Base-by-base conservation (phyloP, 2,888 invertebrate species). In the Tenthredo amoena region DNA sequence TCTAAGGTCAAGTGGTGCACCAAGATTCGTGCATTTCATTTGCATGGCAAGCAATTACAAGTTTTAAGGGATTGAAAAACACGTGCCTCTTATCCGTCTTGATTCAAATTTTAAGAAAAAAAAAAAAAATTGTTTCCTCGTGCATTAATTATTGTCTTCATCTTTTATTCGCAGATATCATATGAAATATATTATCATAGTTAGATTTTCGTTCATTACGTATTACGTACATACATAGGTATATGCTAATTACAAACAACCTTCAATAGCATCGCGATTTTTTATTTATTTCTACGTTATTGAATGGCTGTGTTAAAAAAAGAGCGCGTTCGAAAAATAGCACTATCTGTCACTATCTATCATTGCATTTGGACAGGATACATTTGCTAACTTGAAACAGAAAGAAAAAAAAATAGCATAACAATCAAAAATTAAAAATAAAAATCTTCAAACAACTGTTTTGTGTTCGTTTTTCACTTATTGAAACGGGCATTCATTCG, bases 1-100 rank as follows among this genome's bases (percentile, higher is more conserved):
- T 81, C 62, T 58, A 58, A 62, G 81, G 81, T 81, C 62, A 81
- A 81, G 10, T 37, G n/a, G 58, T 81, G 58, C 62, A 81, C 26
- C 12, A 21, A 62, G 21, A 62, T 37, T 62, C 37, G 37, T 37
- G 58, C 40, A 62, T 62, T 62, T 37, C 55, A 37, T 58, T 81
- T 40, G 12, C 37, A 37, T 62, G 31, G 7, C 18, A 77, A 74
- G 21, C 58, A 62, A 62, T 26, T 62, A 10, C 26, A 77, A n/a
- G 71, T 71, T 7, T 71, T 15, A 34, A 31, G 71, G 31, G 71
- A 15, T 18, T 72, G 10, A 1, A n/a, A n/a, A 40, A 40, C 40
- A 62, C 26, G 15, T 43, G 72, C 15, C 37, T 21, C 26, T 71
- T 71, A 18, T 71, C 6, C 62, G 10, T 26, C 10, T 62, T 10